These are phyloP conservation scores for Phocoena phocoena DNA, from an alignment of 2,113 vertebrate species.

Conservation along the genomic window DNA sequence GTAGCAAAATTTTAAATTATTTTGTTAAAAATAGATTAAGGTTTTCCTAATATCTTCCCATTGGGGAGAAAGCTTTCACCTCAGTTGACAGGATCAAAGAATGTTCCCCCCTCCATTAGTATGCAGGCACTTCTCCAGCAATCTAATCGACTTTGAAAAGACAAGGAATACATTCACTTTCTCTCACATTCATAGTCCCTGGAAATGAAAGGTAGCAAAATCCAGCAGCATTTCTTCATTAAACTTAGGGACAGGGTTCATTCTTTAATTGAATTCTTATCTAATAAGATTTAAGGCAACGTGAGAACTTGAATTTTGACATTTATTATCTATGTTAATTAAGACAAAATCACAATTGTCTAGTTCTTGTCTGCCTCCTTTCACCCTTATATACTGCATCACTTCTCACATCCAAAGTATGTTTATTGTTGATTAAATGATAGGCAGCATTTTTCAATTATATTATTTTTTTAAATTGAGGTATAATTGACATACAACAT, in stretches of 20 bases:
- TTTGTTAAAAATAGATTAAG: neutral
- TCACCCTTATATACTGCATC: neutral
- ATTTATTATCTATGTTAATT: slow-evolving; percentile 63
- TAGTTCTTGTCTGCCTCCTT: slow-evolving; percentile 14
- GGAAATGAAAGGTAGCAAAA: slow-evolving; percentile 33
- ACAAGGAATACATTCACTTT: slow-evolving; percentile 36
- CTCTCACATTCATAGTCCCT: slow-evolving; percentile 27
- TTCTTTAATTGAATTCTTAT: slow-evolving; percentile 73
- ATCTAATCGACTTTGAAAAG: slow-evolving; percentile 60
- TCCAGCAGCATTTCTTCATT: slow-evolving; percentile 42
- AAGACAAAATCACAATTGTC: slow-evolving; percentile 4
- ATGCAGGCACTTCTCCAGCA: neutral
- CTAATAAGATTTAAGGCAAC: slow-evolving; percentile 59
- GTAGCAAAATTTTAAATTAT: slow-evolving; percentile 21
- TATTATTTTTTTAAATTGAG: neutral
- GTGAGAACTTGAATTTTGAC: slow-evolving; percentile 35
- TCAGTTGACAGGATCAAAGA: neutral
- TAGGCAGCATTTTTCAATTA: neutral
- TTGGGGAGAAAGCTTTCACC: neutral
- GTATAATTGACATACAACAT: neutral
- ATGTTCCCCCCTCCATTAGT: slow-evolving; percentile 26
- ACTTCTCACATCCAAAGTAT: neutral
- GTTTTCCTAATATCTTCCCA: slow-evolving; percentile 8
- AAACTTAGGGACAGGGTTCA: slow-evolving; percentile 29
- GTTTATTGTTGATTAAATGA: neutral